phyloP scores from a whole-genome alignment of 2,113 vertebrate species.

The Gymnocephalus cernua region DNA sequence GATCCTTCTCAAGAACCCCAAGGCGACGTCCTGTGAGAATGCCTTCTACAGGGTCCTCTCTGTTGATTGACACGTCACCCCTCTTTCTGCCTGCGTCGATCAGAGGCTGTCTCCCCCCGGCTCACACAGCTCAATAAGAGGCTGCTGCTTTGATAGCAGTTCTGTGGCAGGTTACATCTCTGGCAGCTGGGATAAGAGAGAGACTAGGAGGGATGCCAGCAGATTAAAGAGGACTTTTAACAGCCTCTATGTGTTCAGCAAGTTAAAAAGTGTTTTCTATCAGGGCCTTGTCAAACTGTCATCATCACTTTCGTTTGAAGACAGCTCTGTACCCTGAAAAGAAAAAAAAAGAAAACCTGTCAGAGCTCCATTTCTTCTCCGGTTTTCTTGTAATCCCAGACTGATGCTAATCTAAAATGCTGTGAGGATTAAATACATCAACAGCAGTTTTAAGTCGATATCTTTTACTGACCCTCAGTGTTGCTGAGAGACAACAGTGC shows the following conservation, averaged over 20 bases:
- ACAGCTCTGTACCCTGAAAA: slow-evolving; percentile 37
- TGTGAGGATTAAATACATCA: slow-evolving; percentile 50
- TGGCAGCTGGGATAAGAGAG: slow-evolving; percentile 69
- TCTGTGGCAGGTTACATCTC: slow-evolving; percentile 71
- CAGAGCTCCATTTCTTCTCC: slow-evolving; percentile 40
- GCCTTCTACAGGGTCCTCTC: slow-evolving; percentile 45
- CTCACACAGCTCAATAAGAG: slow-evolving; percentile 67
- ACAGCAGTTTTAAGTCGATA: slow-evolving; percentile 46
- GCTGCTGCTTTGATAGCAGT: slow-evolving; percentile 75
- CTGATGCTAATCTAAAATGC: slow-evolving; percentile 67
- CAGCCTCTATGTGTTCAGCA: slow-evolving; percentile 70
- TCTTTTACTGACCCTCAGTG: slow-evolving; percentile 45
- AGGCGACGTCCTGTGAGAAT: slow-evolving; percentile 53
- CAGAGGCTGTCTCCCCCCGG: slow-evolving; percentile 47
- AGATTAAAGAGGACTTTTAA: slow-evolving; percentile 79
- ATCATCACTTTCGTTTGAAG: slow-evolving; percentile 60
- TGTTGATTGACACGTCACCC: slow-evolving; percentile 73
- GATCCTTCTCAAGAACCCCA: slow-evolving; percentile 63
- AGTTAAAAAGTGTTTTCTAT: slow-evolving; percentile 74
- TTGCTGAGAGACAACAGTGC: slow-evolving; percentile 35
- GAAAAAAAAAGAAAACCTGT: slow-evolving; percentile 22
- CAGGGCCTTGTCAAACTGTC: slow-evolving; percentile 71
- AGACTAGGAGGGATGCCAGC: slow-evolving; percentile 69
- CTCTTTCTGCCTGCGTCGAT: slow-evolving; percentile 55
- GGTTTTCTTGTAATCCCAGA: slow-evolving; percentile 66